Evolutionary conservation across 1,140 invertebrate species (phyloP).

Genomic region (Drosophila lacteicornis): DNA sequence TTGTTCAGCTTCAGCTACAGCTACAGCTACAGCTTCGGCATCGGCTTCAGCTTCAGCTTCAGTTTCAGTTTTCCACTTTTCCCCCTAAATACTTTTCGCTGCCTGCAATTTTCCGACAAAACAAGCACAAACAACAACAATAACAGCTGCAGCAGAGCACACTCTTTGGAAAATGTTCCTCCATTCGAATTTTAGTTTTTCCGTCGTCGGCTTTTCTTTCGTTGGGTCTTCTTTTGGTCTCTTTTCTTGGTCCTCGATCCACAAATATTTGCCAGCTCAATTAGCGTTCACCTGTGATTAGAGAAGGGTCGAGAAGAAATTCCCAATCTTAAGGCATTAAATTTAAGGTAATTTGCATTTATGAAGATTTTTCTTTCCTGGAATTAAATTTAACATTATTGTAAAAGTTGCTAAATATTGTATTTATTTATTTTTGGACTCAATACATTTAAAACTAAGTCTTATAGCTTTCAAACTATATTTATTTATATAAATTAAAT

Average conservation of each 20-base stretch:
- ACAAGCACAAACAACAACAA: slow-evolving; percentile 26
- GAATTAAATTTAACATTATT: background rate
- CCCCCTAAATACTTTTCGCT: slow-evolving; percentile 14
- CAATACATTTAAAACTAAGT: too few species aligned
- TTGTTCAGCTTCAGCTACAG: slow-evolving; percentile 17
- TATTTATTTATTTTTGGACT: too few species aligned
- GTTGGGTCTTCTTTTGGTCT: slow-evolving; percentile 1
- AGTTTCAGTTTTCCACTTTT: slow-evolving; percentile 34
- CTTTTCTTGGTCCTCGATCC: slow-evolving; percentile 3
- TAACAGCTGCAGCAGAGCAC: slow-evolving; percentile 34
- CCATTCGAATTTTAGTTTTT: slow-evolving; percentile 19
- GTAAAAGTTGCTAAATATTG: too few species aligned
- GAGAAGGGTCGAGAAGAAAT: background rate
- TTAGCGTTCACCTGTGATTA: slow-evolving; percentile 38
- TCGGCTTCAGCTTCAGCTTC: slow-evolving; percentile 7
- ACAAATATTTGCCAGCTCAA: slow-evolving; percentile 30
- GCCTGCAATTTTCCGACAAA: slow-evolving; percentile 39
- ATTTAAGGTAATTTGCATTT: background rate
- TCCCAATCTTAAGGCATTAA: background rate
- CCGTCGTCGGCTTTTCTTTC: background rate
- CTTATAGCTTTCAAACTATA: too few species aligned
- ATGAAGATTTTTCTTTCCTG: background rate
- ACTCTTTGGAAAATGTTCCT: slow-evolving; percentile 18
- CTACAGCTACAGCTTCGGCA: background rate
- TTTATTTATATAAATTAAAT: background rate